These are phyloP conservation scores for Xenopus laevis DNA, from an alignment of 2,113 vertebrate species.

Conservation along the genomic window DNA sequence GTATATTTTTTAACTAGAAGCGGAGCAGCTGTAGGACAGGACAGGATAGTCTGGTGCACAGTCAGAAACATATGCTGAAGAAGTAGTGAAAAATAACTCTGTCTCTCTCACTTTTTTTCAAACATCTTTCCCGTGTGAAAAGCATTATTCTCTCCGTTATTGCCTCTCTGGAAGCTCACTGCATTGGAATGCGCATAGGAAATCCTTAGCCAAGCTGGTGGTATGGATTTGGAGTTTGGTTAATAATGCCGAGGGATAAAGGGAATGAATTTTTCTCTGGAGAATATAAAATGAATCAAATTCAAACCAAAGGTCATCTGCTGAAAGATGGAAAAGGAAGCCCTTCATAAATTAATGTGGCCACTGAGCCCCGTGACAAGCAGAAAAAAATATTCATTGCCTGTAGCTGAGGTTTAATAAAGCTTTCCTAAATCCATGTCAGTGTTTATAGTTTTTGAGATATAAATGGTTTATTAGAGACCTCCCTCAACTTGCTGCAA, in stretches of 20 bases:
- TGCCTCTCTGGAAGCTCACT: constrained; percentile 31
- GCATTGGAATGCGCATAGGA: constrained; percentile 36
- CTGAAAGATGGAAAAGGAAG: constrained; percentile 29
- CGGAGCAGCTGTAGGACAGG: constrained; percentile 22
- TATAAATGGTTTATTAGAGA: too few species aligned
- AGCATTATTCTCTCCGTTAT: constrained; percentile 13
- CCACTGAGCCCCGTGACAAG: constrained; percentile 6
- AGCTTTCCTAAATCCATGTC: too few species aligned
- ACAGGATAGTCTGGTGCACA: constrained; percentile 5
- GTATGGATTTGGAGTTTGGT: constrained; percentile 34
- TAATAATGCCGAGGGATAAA: constrained; percentile 39
- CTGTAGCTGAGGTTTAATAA: background rate
- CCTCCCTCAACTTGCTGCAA: too few species aligned
- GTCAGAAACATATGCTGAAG: constrained; percentile 29
- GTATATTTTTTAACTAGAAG: background rate
- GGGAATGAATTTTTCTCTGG: constrained; percentile 14
- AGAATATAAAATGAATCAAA: constrained; percentile 30
- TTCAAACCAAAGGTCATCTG: constrained; percentile 33
- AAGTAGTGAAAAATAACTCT: constrained; percentile 9
- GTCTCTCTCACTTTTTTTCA: constrained; percentile 16
- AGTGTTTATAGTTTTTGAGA: too few species aligned
- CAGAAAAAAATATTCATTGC: background rate
- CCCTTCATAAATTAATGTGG: constrained; percentile 6
- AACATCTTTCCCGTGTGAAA: constrained; percentile 41
- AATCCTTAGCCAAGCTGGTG: constrained; percentile 43